Evolutionary conservation across 2,113 vertebrate genomes (phyloP).

Genomic region (Pelecanus crispus): DNA sequence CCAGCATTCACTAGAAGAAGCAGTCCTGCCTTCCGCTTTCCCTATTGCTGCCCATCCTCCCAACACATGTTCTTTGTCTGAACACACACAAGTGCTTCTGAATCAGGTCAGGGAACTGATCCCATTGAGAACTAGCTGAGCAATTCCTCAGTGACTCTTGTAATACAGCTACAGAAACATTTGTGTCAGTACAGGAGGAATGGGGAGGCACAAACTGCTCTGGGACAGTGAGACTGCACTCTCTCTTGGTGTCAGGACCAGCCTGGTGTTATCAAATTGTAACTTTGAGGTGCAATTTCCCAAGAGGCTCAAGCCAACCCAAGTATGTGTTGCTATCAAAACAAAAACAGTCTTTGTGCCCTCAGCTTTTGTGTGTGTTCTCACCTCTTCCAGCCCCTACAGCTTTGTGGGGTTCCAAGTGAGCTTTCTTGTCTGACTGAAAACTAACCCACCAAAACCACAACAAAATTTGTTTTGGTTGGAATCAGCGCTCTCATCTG

Average conservation of each 20-base stretch:
- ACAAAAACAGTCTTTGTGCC: not conserved
- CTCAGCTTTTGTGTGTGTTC: not conserved
- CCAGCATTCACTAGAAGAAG: not conserved
- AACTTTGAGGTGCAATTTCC: not conserved
- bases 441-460: not conserved
- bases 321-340: not conserved
- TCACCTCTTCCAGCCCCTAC: not conserved
- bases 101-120: not conserved
- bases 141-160: not conserved
- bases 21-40: not conserved
- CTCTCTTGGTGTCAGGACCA: not conserved
- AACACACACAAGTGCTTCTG: not conserved
- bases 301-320: not conserved
- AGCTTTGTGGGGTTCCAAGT: not conserved
- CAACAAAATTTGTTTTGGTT: not conserved
- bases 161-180: not conserved
- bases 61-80: not conserved
- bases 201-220: not conserved
- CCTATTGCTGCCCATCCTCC: not conserved
- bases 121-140: not conserved
- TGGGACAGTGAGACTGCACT: not conserved
- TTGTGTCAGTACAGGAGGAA: not conserved
- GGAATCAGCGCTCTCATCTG: not conserved
- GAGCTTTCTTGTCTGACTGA: not conserved
- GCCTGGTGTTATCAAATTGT: not conserved